Evolutionary conservation across 2,797 vertebrate genomes (phyloP).

Genomic region (Geotria australis): DNA sequence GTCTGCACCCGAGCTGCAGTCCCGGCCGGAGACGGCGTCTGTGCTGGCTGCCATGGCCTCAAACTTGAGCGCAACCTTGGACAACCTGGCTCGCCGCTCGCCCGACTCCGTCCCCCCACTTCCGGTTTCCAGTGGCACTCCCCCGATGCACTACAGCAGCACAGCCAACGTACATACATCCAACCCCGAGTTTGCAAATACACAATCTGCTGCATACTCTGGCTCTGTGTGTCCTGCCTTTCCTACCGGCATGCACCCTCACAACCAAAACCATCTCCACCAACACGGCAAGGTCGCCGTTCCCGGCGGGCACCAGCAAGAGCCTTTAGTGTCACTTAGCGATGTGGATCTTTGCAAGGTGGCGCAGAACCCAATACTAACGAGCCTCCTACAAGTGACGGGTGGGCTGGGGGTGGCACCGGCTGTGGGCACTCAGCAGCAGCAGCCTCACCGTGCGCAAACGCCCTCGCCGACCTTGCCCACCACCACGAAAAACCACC

Average conservation of each 20-base stretch:
- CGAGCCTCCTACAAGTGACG: slow-evolving; percentile 79
- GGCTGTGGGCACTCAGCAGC: too few relatives aligned
- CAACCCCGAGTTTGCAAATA: slow-evolving; percentile 10
- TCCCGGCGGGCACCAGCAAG: too few relatives aligned
- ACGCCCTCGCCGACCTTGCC: slow-evolving; percentile 79
- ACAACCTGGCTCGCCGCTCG: background rate
- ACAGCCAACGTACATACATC: background rate
- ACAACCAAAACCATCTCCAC: background rate
- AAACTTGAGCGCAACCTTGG: background rate
- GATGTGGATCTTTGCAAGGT: slow-evolving; percentile 57
- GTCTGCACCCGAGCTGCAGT: too few relatives aligned
- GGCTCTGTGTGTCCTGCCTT: slow-evolving; percentile 1
- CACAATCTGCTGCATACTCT: slow-evolving; percentile 13
- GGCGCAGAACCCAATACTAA: slow-evolving; percentile 91
- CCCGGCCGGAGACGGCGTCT: background rate
- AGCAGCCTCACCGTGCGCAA: slow-evolving; percentile 38
- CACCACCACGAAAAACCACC: slow-evolving; percentile 79
- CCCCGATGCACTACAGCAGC: background rate
- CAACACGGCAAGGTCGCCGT: background rate
- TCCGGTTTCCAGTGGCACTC: background rate
- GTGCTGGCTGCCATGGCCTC: background rate
- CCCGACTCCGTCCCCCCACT: background rate
- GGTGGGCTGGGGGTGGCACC: slow-evolving; percentile 43
- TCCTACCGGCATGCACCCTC: background rate
- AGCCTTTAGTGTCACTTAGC: too few relatives aligned